Evolutionary conservation across 2,888 invertebrate genomes (phyloP).

Genomic region (Proisotoma minuta): DNA sequence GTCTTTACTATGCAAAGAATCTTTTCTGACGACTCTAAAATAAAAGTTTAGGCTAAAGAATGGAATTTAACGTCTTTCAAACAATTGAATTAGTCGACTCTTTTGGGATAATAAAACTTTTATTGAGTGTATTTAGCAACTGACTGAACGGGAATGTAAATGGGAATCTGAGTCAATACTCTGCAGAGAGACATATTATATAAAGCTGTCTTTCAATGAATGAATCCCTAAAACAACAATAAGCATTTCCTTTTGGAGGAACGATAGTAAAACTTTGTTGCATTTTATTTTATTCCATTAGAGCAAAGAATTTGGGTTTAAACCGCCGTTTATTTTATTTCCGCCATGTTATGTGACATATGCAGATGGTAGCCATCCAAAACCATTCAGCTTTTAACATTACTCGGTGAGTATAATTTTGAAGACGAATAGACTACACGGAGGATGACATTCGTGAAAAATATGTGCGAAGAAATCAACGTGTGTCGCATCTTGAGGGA

Average conservation of each 20-base stretch:
- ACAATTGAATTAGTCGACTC: background rate
- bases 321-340: slow-evolving; percentile 6
- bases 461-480: background rate
- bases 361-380: slow-evolving; percentile 10
- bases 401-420: slow-evolving; percentile 8
- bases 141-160: slow-evolving; percentile 2
- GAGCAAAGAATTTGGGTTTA: no score
- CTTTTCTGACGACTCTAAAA: no score
- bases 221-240: no score
- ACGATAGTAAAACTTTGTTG: no score
- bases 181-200: no score
- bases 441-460: background rate
- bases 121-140: slow-evolving; percentile 6
- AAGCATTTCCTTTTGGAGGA: no score
- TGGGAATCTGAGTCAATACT: slow-evolving; percentile 1
- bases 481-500: slow-evolving; percentile 1
- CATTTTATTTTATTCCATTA: no score
- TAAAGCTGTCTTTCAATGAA: no score
- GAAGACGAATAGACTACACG: no score
- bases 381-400: background rate
- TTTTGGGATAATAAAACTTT: background rate
- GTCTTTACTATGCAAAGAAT: no score
- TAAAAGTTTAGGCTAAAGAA: no score
- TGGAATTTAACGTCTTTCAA: background rate
- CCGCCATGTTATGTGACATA: background rate